Percentiles rank a stretch among this genome's conserved stretches.
These are phyloP conservation scores for Hippocampus comes DNA, from an alignment of 2,113 vertebrate species.

Conservation along the genomic window DNA sequence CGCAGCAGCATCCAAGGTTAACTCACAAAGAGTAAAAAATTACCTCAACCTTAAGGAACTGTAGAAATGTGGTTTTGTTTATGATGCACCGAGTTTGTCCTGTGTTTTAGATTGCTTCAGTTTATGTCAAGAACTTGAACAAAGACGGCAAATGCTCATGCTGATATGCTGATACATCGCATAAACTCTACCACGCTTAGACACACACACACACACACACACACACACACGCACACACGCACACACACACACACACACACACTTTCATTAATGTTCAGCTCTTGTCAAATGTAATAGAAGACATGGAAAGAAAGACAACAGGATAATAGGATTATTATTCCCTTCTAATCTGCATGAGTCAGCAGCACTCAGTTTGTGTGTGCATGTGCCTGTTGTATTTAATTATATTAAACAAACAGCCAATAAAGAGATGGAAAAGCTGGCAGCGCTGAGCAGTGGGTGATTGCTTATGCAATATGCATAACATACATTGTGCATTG, in stretches of 20 bases:
- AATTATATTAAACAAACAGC: constrained; percentile 8
- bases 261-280: constrained; percentile 26
- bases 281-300: constrained; percentile 50
- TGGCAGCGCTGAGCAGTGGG: not conserved
- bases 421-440: not conserved
- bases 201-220: not conserved
- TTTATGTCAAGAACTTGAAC: not conserved
- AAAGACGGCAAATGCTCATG: constrained; percentile 5
- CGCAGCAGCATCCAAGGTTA: not conserved
- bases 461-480: not conserved
- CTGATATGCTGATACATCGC: not conserved
- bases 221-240: not conserved
- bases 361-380: constrained; percentile 31
- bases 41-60: not conserved
- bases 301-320: constrained; percentile 50
- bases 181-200: not conserved
- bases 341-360: constrained; percentile 62
- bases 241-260: not conserved
- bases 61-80: not conserved
- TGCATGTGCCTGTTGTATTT: not conserved
- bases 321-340: constrained; percentile 66
- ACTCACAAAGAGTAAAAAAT: not conserved
- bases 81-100: not conserved
- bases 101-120: not conserved
- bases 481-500: not conserved